These are phyloP conservation scores for Chirona hameri DNA, from an alignment of 2,888 invertebrate genomes.

Conservation along the genomic window DNA sequence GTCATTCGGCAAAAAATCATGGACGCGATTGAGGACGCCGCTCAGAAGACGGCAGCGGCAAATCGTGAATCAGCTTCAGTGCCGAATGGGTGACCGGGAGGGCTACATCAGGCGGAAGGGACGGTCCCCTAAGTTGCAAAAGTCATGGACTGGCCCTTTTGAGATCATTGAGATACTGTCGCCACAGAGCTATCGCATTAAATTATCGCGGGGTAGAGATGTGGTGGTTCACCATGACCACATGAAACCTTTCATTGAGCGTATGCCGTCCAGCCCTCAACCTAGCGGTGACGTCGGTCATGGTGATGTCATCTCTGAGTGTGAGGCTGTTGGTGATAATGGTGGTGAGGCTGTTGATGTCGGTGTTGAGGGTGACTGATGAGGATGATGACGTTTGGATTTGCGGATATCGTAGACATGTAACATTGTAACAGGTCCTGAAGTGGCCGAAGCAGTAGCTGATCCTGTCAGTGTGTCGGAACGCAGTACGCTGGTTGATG, in stretches of 20 bases:
- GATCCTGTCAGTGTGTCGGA: too few species aligned
- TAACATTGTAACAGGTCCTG: too few species aligned
- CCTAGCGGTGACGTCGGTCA: too few species aligned
- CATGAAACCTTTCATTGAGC: background rate
- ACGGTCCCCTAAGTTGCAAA: background rate
- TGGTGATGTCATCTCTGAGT: too few species aligned
- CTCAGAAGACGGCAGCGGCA: background rate
- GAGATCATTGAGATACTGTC: background rate
- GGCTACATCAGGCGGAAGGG: background rate
- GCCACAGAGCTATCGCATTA: background rate
- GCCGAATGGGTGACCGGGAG: background rate
- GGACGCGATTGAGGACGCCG: background rate
- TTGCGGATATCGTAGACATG: too few species aligned
- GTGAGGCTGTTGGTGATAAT: too few species aligned
- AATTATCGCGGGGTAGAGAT: background rate
- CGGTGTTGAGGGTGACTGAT: too few species aligned
- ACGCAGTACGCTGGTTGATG: too few species aligned
- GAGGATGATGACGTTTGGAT: too few species aligned
- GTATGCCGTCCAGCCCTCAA: too few species aligned
- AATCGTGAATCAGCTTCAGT: background rate
- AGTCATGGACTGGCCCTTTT: background rate
- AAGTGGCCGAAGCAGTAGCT: too few species aligned
- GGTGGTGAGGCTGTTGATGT: too few species aligned
- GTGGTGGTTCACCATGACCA: background rate
- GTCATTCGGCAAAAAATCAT: background rate